These are phyloP conservation scores for Tanypteryx hageni DNA, from an alignment of 2,888 invertebrate genomes.

Conservation along the genomic window DNA sequence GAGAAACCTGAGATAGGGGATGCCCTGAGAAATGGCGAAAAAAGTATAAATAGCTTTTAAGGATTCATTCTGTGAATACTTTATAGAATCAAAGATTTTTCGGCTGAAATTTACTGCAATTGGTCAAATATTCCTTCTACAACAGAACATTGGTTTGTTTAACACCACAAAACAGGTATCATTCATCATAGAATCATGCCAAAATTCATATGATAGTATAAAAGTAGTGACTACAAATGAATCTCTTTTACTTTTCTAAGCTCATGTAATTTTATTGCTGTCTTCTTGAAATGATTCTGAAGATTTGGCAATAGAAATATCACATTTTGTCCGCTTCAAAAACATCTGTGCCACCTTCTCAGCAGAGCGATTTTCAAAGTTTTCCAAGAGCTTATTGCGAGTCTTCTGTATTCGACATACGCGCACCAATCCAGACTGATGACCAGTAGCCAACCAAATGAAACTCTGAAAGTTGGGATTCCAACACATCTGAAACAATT, in stretches of 20 bases:
- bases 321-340: neutral
- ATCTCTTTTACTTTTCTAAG: neutral
- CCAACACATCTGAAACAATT: conserved; percentile 73
- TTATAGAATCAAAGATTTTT: neutral
- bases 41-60: neutral
- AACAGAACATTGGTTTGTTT: neutral
- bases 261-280: neutral
- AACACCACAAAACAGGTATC: neutral
- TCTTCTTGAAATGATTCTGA: neutral
- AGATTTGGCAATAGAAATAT: neutral
- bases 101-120: neutral
- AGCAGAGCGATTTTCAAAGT: neutral
- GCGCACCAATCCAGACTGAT: conserved; percentile 75
- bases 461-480: conserved; percentile 76
- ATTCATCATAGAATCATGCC: neutral
- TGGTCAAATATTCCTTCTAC: neutral
- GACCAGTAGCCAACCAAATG: conserved; percentile 74
- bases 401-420: conserved; percentile 67
- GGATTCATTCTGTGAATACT: no score
- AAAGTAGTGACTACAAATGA: neutral
- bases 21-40: conserved; percentile 49
- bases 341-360: conserved; percentile 22
- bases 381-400: conserved; percentile 6
- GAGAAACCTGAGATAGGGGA: conserved; percentile 32
- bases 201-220: neutral